Base-by-base conservation (phyloP, 2,113 vertebrate species). In the Pteropus alecto region DNA sequence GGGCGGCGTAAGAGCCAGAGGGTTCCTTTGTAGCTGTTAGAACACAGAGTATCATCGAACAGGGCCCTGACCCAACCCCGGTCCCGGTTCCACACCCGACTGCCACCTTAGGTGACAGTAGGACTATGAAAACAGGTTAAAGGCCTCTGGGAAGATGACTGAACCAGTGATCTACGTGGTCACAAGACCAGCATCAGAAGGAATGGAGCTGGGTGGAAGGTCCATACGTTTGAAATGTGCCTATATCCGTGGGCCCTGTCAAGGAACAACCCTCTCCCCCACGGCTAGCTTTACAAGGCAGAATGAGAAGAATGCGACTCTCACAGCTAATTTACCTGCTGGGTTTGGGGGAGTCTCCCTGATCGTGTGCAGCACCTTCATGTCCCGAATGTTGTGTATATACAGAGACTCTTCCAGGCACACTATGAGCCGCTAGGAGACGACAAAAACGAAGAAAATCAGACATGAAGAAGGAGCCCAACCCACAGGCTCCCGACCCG, bases 361-460 rank as follows among this genome's bases (percentile, higher is more conserved):
- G 98, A 99, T 99, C n/a, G 99, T 99, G 97, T 99, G 99, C 97
- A 99, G 98, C 54, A 99, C 99, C 98, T 99, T 99, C 99, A 99
- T 99, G 98, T 99, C 99, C 98, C 99, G 98, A 98, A 99, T 99
- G 98, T 99, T 99, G 98, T 99, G 99, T 95, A 99, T 99, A 88
- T 99, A 99, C 14, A 99, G 99, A 9, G 99, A 99, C 98, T 99
- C 99, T 95, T 99, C 99, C 98, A 99, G 98, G 98, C 99, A 99
- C 83, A 99, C 99, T 48, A 99, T 99, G 98, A 99, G 99, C 98
- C 99, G 99, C 99, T 99, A 97, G 63, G 54, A 5, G 21, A n/a
- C 61, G 33, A 56, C 0, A 0, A 15, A 5, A 91, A 22, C 87
- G 77, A 28, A 56, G 33, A 46, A 46, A 1, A 46, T 0, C 77